phyloP scores from a whole-genome alignment of 2,888 invertebrate genomes.

The Ametastegia equiseti region DNA sequence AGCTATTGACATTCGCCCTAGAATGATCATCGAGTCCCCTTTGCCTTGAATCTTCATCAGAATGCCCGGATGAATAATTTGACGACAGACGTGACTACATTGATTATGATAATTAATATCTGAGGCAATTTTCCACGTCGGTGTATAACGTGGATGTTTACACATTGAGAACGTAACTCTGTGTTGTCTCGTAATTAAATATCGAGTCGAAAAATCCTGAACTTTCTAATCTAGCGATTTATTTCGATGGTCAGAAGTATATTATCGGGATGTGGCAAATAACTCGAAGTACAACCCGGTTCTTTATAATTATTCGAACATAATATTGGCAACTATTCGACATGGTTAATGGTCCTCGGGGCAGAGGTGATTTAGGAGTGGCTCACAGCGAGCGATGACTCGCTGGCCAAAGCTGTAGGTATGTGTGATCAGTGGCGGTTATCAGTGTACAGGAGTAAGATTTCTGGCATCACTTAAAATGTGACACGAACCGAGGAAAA shows the following conservation, averaged over 20 bases:
- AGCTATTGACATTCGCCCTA: not conserved
- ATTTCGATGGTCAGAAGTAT: not conserved
- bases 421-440: constrained; percentile 33
- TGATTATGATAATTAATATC: not conserved
- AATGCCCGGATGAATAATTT: not conserved
- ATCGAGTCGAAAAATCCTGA: not conserved
- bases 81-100: not conserved
- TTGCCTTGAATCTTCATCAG: too few species aligned
- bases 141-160: too few species aligned
- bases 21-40: too few species aligned
- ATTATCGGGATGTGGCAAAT: not conserved
- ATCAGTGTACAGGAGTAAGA: constrained; percentile 62
- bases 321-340: constrained; percentile 53
- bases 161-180: not conserved
- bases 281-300: not conserved
- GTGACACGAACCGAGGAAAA: constrained; percentile 74
- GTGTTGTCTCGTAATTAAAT: not conserved
- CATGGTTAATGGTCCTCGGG: constrained; percentile 50
- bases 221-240: not conserved
- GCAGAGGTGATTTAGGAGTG: constrained; percentile 45
- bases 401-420: constrained; percentile 62
- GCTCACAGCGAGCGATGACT: constrained; percentile 63
- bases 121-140: not conserved
- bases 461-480: constrained; percentile 75
- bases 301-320: constrained; percentile 9